A percentile compares a stretch with the other conserved stretches of the same genome.
Conservation (phyloP, 2,888 invertebrate genomes). For the Leptodirus hochenwartii region DNA sequence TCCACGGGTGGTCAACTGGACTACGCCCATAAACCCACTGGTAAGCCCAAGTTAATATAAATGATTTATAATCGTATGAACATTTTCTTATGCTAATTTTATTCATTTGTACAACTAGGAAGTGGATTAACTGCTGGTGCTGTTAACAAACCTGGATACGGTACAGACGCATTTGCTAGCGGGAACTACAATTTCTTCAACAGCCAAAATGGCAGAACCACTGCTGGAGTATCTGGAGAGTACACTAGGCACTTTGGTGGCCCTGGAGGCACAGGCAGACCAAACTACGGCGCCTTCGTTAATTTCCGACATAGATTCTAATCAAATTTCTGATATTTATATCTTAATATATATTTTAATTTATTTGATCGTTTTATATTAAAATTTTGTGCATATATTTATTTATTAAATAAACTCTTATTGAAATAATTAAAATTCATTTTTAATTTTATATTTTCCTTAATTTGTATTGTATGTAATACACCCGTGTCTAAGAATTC, state of each 20-base stretch:
- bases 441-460: no score
- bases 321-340: no score
- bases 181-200: conserved; percentile 10
- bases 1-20: conserved; percentile 12
- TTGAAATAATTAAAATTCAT: no score
- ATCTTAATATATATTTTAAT: no score
- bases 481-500: no score
- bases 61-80: conserved; percentile 1
- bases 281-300: conserved; percentile 13
- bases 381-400: no score
- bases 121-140: conserved; percentile 8
- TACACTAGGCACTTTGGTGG: conserved; percentile 14
- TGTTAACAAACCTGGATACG: conserved; percentile 8
- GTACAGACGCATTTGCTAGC: conserved; percentile 10
- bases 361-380: no score
- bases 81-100: background rate
- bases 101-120: conserved; percentile 1
- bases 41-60: no score
- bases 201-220: conserved; percentile 8
- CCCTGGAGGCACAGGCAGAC: conserved; percentile 11
- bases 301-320: conserved; percentile 10
- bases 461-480: no score
- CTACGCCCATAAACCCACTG: conserved; percentile 13
- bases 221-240: conserved; percentile 10
- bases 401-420: no score